Base-by-base conservation (phyloP, 2,888 invertebrate species). In the Cheilosia soror region DNA sequence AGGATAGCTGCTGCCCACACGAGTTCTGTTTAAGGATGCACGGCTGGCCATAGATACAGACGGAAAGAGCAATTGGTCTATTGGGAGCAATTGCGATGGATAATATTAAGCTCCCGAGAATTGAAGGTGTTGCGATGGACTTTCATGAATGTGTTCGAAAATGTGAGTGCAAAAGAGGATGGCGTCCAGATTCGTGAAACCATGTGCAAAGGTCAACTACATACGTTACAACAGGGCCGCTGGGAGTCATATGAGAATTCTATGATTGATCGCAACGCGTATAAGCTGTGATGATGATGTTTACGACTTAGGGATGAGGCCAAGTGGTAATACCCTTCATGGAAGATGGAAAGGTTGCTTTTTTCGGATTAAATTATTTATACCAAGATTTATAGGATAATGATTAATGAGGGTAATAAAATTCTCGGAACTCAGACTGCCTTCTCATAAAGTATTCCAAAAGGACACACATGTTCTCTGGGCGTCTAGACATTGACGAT, bases 51-150 rank as follows among this genome's bases (percentile, higher is more conserved):
- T 25, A 13, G 5, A 29, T 33, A 20, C 33, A 63, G 25, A 55
- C 2, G 20, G 47, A 20, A 3, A 47, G 57, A 25, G 33, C 73
- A 75, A 79, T 65, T 75, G 83, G 33, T 65, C 79, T 53, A 33
- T 31, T n/a, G 79, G 84, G 84, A 62, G 49, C 79, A 84, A 60
- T 79, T 75, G 68, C 27, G 49, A 63, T 62, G 53, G 78, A 73
- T 83, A 78, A 51, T 51, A 63, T 75, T 47, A 40, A 71, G 60
- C 51, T 58, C 33, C 20, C 55, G 37, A 57, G 37, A 29, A 62
- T 55, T 37, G n/a, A 65, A 71, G 69, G 79, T 73, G 73, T 42
- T 72, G 55, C 44, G 25, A 62, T 57, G 53, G 51, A 13, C 37
- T 37, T 40, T 73, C 58, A 29, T 60, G 40, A 37, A 55, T 44